Evolutionary conservation across 2,797 vertebrate genomes (phyloP).

Genomic region (Leptoclinus maculatus): DNA sequence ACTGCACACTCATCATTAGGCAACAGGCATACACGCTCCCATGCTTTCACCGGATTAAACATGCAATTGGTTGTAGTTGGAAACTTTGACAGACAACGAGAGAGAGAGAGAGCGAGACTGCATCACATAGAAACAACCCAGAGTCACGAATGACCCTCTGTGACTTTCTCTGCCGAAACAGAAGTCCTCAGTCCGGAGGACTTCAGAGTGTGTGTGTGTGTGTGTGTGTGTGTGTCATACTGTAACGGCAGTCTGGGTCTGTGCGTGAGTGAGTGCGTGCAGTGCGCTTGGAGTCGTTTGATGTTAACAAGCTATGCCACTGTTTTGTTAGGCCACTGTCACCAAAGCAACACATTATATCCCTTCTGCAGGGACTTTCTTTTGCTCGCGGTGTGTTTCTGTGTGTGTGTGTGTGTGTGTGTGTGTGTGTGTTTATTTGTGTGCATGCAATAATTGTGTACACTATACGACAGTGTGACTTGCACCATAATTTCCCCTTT

Average conservation of each 20-base stretch:
- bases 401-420: not conserved
- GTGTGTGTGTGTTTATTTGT: conserved; percentile 5
- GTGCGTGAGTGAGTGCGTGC: conserved; percentile 8
- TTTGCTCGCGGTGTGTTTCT: conserved; percentile 29
- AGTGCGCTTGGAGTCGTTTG: conserved; percentile 53
- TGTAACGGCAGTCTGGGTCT: conserved; percentile 6
- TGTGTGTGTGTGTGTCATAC: conserved; percentile 35
- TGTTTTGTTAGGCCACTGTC: conserved; percentile 77
- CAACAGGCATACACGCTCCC: not conserved
- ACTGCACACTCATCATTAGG: conserved; percentile 33
- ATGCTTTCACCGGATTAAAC: conserved; percentile 49
- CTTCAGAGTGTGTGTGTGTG: conserved; percentile 20
- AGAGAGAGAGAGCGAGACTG: conserved; percentile 16
- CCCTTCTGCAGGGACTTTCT: conserved; percentile 48
- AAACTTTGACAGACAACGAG: conserved; percentile 62
- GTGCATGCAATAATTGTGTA: not conserved
- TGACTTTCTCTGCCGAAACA: conserved; percentile 57
- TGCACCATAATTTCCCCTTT: conserved; percentile 37
- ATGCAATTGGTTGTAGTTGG: conserved; percentile 57
- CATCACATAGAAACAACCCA: conserved; percentile 62
- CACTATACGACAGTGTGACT: conserved; percentile 9
- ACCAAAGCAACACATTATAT: conserved; percentile 73
- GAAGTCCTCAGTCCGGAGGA: conserved; percentile 44
- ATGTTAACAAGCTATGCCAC: conserved; percentile 74
- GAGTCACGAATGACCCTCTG: conserved; percentile 71